phyloP scores from a whole-genome alignment of 2,797 vertebrate species.

The Tolypeutes matacus region DNA sequence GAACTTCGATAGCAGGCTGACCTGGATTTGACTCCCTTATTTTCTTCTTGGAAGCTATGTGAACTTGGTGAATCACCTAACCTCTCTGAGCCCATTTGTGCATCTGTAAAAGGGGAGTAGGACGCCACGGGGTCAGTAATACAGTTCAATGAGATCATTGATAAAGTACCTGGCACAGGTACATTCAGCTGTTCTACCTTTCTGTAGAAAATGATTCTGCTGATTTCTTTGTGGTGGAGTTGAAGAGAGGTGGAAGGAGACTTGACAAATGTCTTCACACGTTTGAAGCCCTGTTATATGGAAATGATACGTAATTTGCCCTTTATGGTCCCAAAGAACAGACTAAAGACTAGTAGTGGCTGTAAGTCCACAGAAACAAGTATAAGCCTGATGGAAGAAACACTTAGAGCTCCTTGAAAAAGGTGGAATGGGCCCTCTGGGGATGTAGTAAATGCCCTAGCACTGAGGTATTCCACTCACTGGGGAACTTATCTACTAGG shows the following conservation, averaged over 20 bases:
- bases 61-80: neutral
- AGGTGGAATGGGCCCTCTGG: neutral
- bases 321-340: slow-evolving; percentile 35
- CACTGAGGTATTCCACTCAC: neutral
- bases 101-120: slow-evolving; percentile 46
- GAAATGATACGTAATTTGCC: neutral
- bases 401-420: slow-evolving; percentile 39
- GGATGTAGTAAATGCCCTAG: neutral
- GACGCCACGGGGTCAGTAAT: neutral
- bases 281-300: slow-evolving; percentile 11
- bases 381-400: neutral
- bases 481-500: neutral
- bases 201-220: slow-evolving; percentile 31
- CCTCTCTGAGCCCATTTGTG: slow-evolving; percentile 40
- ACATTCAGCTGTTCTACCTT: neutral
- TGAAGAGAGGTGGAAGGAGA: neutral
- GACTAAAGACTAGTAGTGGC: neutral
- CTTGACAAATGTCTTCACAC: neutral
- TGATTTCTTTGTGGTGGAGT: neutral
- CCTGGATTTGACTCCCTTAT: neutral
- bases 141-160: slow-evolving; percentile 7
- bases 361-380: slow-evolving; percentile 15
- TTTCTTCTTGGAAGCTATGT: slow-evolving; percentile 31
- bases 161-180: neutral
- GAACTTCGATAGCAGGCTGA: slow-evolving; percentile 14